Evolutionary conservation across 2,888 invertebrate species (phyloP).

Genomic region (Hydriomena furcata): DNA sequence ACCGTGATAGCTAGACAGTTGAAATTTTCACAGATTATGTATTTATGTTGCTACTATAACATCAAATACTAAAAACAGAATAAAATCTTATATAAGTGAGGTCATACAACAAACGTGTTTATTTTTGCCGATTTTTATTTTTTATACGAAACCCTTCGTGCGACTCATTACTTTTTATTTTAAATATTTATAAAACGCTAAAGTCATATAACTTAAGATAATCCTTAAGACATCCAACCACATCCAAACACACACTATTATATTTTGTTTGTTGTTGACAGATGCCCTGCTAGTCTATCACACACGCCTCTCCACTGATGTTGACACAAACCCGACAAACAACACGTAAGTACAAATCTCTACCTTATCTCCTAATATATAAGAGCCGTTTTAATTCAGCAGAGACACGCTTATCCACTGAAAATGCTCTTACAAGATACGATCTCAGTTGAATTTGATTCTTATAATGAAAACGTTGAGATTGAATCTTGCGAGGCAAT

Average conservation of each 20-base stretch:
- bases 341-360: slow-evolving; percentile 51
- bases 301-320: slow-evolving; percentile 53
- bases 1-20: no score
- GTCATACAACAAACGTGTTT: no score
- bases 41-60: no score
- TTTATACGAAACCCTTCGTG: no score
- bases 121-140: no score
- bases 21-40: no score
- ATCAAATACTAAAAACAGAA: no score
- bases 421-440: slow-evolving; percentile 33
- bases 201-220: no score
- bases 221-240: no score
- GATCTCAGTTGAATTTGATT: slow-evolving; percentile 39
- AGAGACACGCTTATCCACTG: slow-evolving; percentile 25
- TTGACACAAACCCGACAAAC: slow-evolving; percentile 41
- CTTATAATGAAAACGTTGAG: slow-evolving; percentile 29
- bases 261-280: slow-evolving; percentile 61
- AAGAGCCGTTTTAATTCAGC: slow-evolving; percentile 29
- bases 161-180: no score
- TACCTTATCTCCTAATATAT: slow-evolving; percentile 28
- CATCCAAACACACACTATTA: slow-evolving; percentile 11
- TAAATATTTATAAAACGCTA: no score
- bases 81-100: no score
- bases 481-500: slow-evolving; percentile 33
- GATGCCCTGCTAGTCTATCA: slow-evolving; percentile 61